Conservation (phyloP, 23 tunicate genomes). For the Botrylloides violaceus region DNA sequence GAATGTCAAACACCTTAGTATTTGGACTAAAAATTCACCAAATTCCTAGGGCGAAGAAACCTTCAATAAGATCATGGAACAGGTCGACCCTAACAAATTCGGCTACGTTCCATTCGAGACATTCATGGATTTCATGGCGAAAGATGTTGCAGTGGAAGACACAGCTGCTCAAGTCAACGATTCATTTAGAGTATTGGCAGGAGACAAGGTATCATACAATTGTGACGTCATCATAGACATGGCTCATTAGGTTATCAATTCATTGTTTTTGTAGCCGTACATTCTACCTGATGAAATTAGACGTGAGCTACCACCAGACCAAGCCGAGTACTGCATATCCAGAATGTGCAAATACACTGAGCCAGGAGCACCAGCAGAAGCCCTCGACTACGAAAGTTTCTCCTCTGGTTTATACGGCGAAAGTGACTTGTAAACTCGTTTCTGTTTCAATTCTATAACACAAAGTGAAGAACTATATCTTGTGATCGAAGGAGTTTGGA, state of each 20-base stretch:
- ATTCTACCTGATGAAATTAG: conserved; percentile 86
- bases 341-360: conserved; percentile 75
- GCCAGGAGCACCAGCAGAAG: conserved; percentile 65
- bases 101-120: conserved; percentile 94
- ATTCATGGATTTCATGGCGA: conserved; percentile 97
- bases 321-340: conserved; percentile 98
- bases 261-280: conserved; percentile 66
- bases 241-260: not conserved
- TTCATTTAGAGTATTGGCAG: conserved; percentile 96
- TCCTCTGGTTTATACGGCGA: conserved; percentile 97
- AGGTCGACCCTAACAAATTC: conserved; percentile 86
- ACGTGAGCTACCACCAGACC: conserved; percentile 94
- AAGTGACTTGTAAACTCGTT: conserved; percentile 86
- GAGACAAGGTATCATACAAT: conserved; percentile 85
- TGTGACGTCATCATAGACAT: not conserved
- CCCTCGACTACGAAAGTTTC: conserved; percentile 95
- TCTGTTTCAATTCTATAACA: too few species aligned
- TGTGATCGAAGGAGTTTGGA: too few species aligned
- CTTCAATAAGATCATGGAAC: conserved; percentile 93
- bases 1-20: not conserved
- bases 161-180: conserved; percentile 96
- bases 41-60: conserved; percentile 79
- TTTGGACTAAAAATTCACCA: not conserved
- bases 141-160: conserved; percentile 92
- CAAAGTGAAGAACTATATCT: too few species aligned